Percentiles rank a stretch among this genome's conserved stretches.
Conservation (phyloP, 2,797 vertebrate species). For the Sphaeramia orbicularis region DNA sequence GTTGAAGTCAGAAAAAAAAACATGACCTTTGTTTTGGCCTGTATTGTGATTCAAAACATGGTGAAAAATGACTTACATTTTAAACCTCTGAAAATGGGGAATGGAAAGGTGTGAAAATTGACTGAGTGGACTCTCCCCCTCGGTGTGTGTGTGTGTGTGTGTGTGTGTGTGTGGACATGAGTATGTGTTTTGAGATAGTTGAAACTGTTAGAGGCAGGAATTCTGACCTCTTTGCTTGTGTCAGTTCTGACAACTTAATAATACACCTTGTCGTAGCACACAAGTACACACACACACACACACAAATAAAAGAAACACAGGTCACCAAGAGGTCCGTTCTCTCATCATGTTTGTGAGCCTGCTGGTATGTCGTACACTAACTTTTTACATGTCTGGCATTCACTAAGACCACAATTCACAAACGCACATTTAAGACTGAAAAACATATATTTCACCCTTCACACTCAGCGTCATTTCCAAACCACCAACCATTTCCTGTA, state of each 20-base stretch:
- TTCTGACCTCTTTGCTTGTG: conserved; percentile 78
- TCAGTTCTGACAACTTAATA: conserved; percentile 74
- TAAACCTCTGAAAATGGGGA: too few relatives aligned
- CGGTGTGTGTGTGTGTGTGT: not conserved
- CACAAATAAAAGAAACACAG: conserved; percentile 26
- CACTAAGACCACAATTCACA: conserved; percentile 37
- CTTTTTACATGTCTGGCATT: conserved; percentile 42
- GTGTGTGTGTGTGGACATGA: conserved; percentile 5
- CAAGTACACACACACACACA: conserved; percentile 8
- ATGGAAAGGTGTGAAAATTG: too few relatives aligned
- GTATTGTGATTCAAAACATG: too few relatives aligned
- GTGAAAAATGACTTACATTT: too few relatives aligned
- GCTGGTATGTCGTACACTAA: conserved; percentile 54
- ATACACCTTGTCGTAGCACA: conserved; percentile 51
- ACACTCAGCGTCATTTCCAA: not conserved
- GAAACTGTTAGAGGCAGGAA: conserved; percentile 74
- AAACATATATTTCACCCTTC: not conserved
- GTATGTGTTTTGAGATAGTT: conserved; percentile 36
- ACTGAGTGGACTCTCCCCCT: not conserved
- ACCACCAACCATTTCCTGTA: not conserved
- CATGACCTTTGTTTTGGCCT: too few relatives aligned
- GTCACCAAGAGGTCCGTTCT: conserved; percentile 25
- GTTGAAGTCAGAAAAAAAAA: too few relatives aligned
- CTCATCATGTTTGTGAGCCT: conserved; percentile 21
- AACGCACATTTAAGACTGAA: not conserved